Percentiles rank a stretch among this genome's conserved stretches.
Evolutionary conservation across 2,113 vertebrate genomes (phyloP).

Genomic region (Polypterus senegalus): DNA sequence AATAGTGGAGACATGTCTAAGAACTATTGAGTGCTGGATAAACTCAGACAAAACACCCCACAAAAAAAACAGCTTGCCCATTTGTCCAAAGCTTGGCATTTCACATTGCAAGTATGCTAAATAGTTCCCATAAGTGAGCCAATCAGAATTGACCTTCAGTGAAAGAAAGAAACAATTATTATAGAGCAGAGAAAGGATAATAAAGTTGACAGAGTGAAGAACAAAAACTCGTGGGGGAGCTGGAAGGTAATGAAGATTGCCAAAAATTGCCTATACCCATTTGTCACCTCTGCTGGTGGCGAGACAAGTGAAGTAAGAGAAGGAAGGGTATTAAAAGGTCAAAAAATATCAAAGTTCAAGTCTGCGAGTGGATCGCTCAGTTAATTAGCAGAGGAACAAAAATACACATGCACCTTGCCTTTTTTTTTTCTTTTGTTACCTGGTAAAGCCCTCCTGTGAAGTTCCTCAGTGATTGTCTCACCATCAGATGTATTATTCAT

Average conservation of each 20-base stretch:
- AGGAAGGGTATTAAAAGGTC: too few relatives aligned
- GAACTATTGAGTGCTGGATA: too few relatives aligned
- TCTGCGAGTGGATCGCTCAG: constrained; percentile 9
- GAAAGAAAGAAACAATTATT: constrained; percentile 48
- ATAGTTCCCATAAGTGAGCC: constrained; percentile 26
- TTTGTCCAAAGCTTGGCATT: too few relatives aligned
- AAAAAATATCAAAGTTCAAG: too few relatives aligned
- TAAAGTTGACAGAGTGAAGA: constrained; percentile 44
- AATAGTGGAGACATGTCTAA: too few relatives aligned
- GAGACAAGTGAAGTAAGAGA: constrained; percentile 24
- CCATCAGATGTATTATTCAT: constrained; percentile 53
- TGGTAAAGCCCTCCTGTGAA: constrained; percentile 15
- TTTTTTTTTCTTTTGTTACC: constrained; percentile 21
- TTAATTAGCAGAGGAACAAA: constrained; percentile 34
- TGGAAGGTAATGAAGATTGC: constrained; percentile 22
- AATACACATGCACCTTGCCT: constrained; percentile 38
- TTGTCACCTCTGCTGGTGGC: constrained; percentile 22
- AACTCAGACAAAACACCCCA: too few relatives aligned
- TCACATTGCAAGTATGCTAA: too few relatives aligned
- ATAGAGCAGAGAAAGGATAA: constrained; percentile 48
- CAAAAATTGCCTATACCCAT: constrained; percentile 24
- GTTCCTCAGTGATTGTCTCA: constrained; percentile 29
- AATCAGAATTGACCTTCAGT: constrained; percentile 39
- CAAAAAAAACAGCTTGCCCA: too few relatives aligned
- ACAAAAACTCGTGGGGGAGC: constrained; percentile 24